Evolutionary conservation across 2,888 invertebrate genomes (phyloP), one percentile per base, ranked within the genome.

Genomic region (Blastobasis lacticolella): DNA sequence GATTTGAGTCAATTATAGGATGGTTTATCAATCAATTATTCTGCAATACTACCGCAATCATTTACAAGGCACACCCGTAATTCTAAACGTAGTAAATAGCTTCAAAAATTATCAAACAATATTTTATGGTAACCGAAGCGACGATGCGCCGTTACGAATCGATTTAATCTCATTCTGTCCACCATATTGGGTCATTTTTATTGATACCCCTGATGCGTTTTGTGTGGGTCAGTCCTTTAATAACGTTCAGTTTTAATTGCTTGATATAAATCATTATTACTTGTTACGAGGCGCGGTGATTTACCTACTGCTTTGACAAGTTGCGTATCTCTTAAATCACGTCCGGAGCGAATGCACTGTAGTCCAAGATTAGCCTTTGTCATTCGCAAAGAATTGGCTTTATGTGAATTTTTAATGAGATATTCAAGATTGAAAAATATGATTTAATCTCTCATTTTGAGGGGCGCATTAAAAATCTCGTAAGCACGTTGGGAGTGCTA

Each of bases 261-360:
- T 76, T 71, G 58, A 67, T 79, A 84, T 88, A 88, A 87, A 88
- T 88, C 87, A 87, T 78, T 73, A 78, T 69, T 65, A 62, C 71
- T 78, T 73, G 78, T 87, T 76, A 85, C 79, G 80, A 83, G 71
- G 73, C 54, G 49, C 55, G 53, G 74, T 87, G 88, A 88, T 87
- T 88, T 88, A 88, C 86, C 78, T 78, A 77, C 78, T 71, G 78
- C 78, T 75, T 79, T 85, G 86, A 85, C 86, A 81, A 69, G 73
- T 23, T 69, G 67, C 61, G 67, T 65, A 64, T 66, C 71, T 63
- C 67, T 80, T 86, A 84, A 84, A 85, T 85, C 81, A 81, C 67
- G 54, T 54, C 50, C 10, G 63, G 61, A 66, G 66, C 60, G 64
- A 70, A 63, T 62, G 62, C 63, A 59, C 59, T 67, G 62, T 54